Percentiles rank a stretch among this genome's conserved stretches.
These are phyloP conservation scores for Cerastis rubricosa DNA, from an alignment of 2,888 invertebrate species.

Conservation along the genomic window DNA sequence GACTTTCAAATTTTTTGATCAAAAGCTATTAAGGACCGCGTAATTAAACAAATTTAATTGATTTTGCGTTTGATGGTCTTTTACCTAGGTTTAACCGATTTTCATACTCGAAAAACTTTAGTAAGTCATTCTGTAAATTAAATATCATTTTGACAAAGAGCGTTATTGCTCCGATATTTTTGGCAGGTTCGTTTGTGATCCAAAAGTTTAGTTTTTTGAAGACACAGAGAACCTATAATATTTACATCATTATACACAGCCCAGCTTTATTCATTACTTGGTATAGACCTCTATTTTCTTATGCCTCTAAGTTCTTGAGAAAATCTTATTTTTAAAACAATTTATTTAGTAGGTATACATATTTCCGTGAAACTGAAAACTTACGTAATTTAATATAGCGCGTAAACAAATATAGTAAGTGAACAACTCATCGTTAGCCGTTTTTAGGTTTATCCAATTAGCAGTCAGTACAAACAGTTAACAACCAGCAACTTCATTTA, in stretches of 20 bases:
- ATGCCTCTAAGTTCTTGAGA: no score
- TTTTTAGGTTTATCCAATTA: not conserved
- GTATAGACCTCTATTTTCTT: no score
- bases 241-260: no score
- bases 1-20: no score
- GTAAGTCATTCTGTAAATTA: not conserved
- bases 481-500: not conserved
- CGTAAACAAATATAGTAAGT: not conserved
- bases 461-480: not conserved
- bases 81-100: not conserved
- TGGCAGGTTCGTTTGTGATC: no score
- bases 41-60: no score
- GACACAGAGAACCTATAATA: no score
- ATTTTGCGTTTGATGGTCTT: not conserved
- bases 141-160: not conserved
- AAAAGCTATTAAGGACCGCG: no score
- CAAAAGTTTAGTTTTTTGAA: not conserved
- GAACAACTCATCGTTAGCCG: conserved; percentile 1
- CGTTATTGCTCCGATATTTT: not conserved
- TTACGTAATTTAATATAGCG: not conserved
- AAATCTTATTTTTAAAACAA: no score
- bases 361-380: not conserved
- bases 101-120: not conserved
- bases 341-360: no score
- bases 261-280: no score